These are phyloP conservation scores for Trissolcus basalis DNA, from an alignment of 1,140 invertebrate genomes.

Conservation along the genomic window DNA sequence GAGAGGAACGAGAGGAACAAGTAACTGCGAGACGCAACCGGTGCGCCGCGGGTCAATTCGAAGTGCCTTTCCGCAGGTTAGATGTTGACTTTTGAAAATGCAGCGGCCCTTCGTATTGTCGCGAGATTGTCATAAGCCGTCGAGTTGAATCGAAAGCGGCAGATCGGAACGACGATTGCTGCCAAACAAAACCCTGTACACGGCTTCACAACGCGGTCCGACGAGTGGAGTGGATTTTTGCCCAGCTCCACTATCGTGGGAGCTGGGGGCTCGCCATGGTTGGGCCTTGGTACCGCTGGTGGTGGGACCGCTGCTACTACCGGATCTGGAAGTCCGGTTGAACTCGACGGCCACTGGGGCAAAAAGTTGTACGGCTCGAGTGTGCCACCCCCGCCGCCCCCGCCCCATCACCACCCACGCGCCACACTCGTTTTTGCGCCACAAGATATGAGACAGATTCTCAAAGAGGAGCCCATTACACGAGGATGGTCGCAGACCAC, in stretches of 20 bases:
- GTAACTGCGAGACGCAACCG: constrained; percentile 18
- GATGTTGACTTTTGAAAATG: constrained; percentile 20
- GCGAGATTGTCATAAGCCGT: not conserved
- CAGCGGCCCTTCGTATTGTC: too few species aligned
- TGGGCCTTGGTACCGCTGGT: constrained; percentile 71
- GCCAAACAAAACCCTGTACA: constrained; percentile 65
- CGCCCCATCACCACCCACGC: constrained; percentile 73
- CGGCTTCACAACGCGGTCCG: constrained; percentile 76
- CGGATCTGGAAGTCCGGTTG: constrained; percentile 72
- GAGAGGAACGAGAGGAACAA: not conserved
- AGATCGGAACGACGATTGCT: constrained; percentile 49
- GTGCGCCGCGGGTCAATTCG: constrained; percentile 20
- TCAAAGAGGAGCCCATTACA: constrained; percentile 75
- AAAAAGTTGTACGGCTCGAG: constrained; percentile 74
- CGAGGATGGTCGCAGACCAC: constrained; percentile 73
- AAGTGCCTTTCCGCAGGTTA: constrained; percentile 30
- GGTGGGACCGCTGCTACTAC: constrained; percentile 63
- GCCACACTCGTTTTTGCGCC: constrained; percentile 72
- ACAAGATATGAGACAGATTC: constrained; percentile 75
- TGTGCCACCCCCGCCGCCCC: constrained; percentile 73
- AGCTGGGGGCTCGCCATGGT: constrained; percentile 75
- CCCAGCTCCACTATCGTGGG: constrained; percentile 76
- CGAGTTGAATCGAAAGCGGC: constrained; percentile 9
- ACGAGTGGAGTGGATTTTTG: constrained; percentile 75
- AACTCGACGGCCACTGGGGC: constrained; percentile 74